Base-by-base conservation (phyloP, 2,888 invertebrate species). In the Asteroscopus sphinx region DNA sequence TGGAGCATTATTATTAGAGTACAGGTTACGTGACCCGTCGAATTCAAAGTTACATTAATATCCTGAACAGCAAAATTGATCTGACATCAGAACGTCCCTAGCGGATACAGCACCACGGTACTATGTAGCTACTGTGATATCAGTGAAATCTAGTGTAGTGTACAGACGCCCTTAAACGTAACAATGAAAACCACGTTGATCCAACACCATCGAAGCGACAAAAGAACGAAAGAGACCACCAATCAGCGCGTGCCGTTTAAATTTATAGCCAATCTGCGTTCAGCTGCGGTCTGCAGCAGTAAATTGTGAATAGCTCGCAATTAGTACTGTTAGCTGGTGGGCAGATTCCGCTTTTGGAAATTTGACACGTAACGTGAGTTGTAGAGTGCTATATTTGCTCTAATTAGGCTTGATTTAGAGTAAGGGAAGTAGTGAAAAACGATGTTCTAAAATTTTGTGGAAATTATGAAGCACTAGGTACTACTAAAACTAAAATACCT, bases 231-330 rank as follows among this genome's bases (percentile, higher is more conserved):
- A 63, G 64, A 73, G 49, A 64, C 76, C 73, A 80, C 86, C 85
- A 89, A 89, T 89, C 88, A 89, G 74, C 73, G 76, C 28, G 41
- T 48, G 51, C 67, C 58, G 51, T 72, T 69, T 69, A 68, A 77
- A 86, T 89, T 86, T 88, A 87, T 81, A 88, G 89, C 88, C 87
- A 89, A 89, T 89, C 88, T 87, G 78, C 71, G 73, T 71, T 58
- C 68, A 66, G 76, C 77, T 68, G 75, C 71, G 78, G 71, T 75
- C 60, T 45, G 67, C 48, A 72, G 73, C 74, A 79, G 82, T 83
- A 82, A 81, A 85, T 84, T 73, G 78, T 80, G 83, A 84, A 86
- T 83, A 76, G 81, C 64, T 64, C 73, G 80, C 82, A 88, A 88
- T 88, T 87, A 87, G 78, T 63, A 52, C 64, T 69, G 82, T 78